These are phyloP conservation scores for Oxyteleia sp. DNA, from an alignment of 2,888 invertebrate species.

Conservation along the genomic window DNA sequence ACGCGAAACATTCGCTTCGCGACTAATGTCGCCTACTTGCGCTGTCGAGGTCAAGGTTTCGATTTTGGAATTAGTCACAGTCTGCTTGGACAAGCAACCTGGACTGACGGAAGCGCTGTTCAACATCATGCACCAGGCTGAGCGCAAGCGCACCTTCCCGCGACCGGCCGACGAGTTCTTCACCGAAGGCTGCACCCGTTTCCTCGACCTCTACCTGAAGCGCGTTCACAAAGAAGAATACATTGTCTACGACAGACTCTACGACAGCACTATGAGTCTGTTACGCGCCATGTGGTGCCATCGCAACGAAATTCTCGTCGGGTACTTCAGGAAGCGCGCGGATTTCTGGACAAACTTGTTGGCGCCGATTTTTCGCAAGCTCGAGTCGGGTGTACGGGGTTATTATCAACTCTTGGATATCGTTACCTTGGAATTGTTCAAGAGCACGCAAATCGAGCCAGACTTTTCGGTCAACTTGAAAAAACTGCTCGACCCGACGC, in stretches of 20 bases:
- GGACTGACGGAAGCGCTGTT: slow-evolving; percentile 87
- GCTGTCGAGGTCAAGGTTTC: no score
- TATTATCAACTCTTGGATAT: slow-evolving; percentile 86
- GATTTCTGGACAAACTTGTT: slow-evolving; percentile 86
- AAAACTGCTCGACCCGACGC: slow-evolving; percentile 82
- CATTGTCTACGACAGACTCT: slow-evolving; percentile 84
- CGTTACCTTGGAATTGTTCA: slow-evolving; percentile 86
- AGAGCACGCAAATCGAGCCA: slow-evolving; percentile 82
- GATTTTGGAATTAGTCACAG: slow-evolving; percentile 87
- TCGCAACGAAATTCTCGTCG: slow-evolving; percentile 86
- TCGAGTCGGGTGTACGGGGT: slow-evolving; percentile 81
- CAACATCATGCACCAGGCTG: slow-evolving; percentile 86
- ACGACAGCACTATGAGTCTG: slow-evolving; percentile 86
- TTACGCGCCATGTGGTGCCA: slow-evolving; percentile 87
- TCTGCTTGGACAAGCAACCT: slow-evolving; percentile 87
- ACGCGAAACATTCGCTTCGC: slow-evolving; percentile 89
- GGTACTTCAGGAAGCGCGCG: slow-evolving; percentile 85
- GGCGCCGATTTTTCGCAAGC: slow-evolving; percentile 83
- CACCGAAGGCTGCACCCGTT: slow-evolving; percentile 85
- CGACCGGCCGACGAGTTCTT: slow-evolving; percentile 85
- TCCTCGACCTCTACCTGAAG: slow-evolving; percentile 84
- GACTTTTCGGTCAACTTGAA: slow-evolving; percentile 83
- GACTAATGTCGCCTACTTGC: slow-evolving; percentile 89
- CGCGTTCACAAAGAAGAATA: slow-evolving; percentile 84
- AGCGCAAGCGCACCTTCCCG: slow-evolving; percentile 85